A percentile compares a stretch with the other conserved stretches of the same genome.
phyloP scores from a whole-genome alignment of 2,113 vertebrate genomes.

The Paradisaea rubra region DNA sequence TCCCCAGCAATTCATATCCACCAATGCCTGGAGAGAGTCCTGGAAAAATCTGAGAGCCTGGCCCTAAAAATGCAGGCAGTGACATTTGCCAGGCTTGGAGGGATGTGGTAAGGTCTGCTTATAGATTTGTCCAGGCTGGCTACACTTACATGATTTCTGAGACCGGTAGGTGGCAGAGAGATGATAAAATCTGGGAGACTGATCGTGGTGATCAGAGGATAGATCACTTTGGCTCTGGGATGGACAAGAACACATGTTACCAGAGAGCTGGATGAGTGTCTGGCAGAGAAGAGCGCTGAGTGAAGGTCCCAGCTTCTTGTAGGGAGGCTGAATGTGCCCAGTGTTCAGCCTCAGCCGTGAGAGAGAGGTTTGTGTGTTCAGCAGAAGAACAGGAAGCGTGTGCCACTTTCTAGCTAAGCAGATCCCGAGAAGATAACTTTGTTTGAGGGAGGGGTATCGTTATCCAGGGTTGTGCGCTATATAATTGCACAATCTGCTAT shows the following conservation, averaged over 20 bases:
- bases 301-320: neutral
- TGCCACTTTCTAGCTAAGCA: conserved; percentile 76
- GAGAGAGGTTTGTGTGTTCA: conserved; percentile 46
- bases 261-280: neutral
- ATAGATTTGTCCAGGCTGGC: neutral
- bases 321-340: neutral
- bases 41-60: neutral
- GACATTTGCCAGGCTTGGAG: neutral
- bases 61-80: neutral
- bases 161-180: conserved; percentile 9
- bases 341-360: neutral
- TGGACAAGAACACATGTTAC: neutral
- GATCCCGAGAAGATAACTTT: conserved; percentile 86
- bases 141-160: neutral
- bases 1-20: neutral
- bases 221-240: neutral
- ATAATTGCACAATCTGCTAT: conserved; percentile 80
- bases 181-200: neutral
- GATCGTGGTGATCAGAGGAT: neutral
- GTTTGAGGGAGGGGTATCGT: conserved; percentile 80
- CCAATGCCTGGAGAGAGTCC: neutral
- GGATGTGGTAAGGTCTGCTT: neutral
- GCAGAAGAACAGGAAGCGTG: conserved; percentile 75
- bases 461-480: conserved; percentile 75
- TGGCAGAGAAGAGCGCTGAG: neutral